These are phyloP conservation scores for Cebus imitator DNA, from an alignment of 2,113 vertebrate species.

Conservation along the genomic window DNA sequence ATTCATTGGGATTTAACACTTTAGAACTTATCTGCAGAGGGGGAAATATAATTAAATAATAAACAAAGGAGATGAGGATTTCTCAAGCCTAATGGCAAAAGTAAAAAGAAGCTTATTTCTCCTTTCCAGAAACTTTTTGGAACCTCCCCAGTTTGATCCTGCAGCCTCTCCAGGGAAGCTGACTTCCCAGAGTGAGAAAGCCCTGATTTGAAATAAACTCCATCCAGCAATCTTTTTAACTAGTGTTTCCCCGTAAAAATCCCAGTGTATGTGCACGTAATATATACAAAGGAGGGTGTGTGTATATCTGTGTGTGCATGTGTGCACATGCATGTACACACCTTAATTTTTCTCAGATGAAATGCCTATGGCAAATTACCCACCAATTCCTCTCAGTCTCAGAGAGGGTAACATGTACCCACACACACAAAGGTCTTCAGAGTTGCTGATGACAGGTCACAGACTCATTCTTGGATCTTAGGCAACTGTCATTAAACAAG, in stretches of 20 bases:
- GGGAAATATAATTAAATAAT: slow-evolving; percentile 44
- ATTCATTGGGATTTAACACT: slow-evolving; percentile 17
- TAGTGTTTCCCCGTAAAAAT: neutral
- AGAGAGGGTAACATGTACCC: neutral
- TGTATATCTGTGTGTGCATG: accelerated
- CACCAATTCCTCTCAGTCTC: neutral
- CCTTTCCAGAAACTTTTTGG: slow-evolving; percentile 51
- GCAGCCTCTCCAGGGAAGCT: neutral
- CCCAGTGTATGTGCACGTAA: neutral
- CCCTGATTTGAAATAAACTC: neutral
- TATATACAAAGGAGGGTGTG: neutral
- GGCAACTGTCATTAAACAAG: slow-evolving; percentile 31
- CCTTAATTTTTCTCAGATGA: neutral
- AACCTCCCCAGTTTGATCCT: neutral
- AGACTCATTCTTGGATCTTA: neutral
- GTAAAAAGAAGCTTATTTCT: slow-evolving; percentile 35
- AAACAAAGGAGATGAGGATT: slow-evolving; percentile 10
- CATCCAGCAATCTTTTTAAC: neutral
- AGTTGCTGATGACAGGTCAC: neutral
- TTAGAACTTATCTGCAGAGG: slow-evolving; percentile 9
- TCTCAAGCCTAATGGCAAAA: slow-evolving; percentile 12
- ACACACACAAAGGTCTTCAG: neutral
- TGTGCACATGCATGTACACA: neutral
- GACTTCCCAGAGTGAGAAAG: neutral
- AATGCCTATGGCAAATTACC: neutral